Evolutionary conservation across 2,797 vertebrate genomes (phyloP), one percentile per base, ranked within the genome.

Genomic region (Xenentodon cancila): DNA sequence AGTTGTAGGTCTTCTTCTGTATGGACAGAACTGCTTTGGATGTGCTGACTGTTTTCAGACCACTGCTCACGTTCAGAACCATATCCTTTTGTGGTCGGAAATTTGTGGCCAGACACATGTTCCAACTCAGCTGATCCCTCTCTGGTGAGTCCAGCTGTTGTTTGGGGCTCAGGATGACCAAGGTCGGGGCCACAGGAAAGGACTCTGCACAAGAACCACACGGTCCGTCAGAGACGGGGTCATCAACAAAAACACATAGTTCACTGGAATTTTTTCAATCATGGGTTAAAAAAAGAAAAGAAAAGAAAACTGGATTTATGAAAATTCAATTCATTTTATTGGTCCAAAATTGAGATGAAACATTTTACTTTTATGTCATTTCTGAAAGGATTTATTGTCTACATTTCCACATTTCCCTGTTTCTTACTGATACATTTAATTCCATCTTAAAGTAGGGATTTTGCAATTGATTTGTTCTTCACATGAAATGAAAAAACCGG

Each of bases 71-170:
- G 0, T 7, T 52, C 63, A 89, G 25, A 1, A 0, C 7, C 82
- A 90, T 69, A 0, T 5, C 0, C 0, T 9, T 32, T 0, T 15
- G 53, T 0, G 83, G 75, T 22, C 0, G 48, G 68, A 89, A 88
- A 1, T 37, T 42, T 0, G 82, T 21, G 0, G 89, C 90, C 82
- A 91, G 76, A 53, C 90, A 92, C 1, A 85, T 73, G 0, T 88
- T 13, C 0, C 42, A 68, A 1, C 5, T 32, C 15, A 1, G 1
- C 1, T 0, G 0, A 0, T 21, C 1, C 0, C 18, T 0, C 4
- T 3, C 16, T 2, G 18, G 55, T n/a, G 64, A n/a, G 0, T 0
- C 0, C 0, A 18, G 1, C n/a, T 55, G 50, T 11, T 2, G 3
- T 63, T 56, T 1, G 11, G 66, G 27, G 0, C 3, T 20, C 32